These are phyloP conservation scores for Limosa lapponica DNA, from an alignment of 2,797 vertebrate genomes.

Conservation along the genomic window DNA sequence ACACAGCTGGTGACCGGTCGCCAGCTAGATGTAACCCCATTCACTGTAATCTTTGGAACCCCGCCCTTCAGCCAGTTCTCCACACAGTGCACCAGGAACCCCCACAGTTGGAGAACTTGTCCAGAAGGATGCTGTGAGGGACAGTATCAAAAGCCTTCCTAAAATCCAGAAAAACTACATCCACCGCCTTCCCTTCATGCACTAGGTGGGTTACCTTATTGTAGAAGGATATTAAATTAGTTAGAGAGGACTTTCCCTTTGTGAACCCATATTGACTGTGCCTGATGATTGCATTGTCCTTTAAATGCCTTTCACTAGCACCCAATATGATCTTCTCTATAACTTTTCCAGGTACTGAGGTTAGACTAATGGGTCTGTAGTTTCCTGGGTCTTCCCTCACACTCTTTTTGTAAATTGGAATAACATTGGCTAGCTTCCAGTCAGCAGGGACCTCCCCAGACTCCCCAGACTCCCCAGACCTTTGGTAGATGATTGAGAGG, in stretches of 20 bases:
- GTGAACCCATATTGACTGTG: background rate
- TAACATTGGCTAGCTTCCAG: no score
- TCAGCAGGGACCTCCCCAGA: background rate
- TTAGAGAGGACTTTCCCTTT: background rate
- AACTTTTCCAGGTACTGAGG: no score
- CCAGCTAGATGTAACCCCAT: no score
- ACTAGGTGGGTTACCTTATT: no score
- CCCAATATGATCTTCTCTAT: background rate
- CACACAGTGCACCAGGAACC: no score
- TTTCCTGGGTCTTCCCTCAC: background rate
- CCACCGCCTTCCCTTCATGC: background rate
- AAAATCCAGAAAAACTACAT: background rate
- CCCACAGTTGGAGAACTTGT: no score
- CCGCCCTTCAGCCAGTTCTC: no score
- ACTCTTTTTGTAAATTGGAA: background rate
- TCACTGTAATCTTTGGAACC: no score
- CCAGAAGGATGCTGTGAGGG: no score
- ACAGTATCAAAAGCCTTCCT: no score
- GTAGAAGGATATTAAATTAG: background rate
- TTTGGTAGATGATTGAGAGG: background rate
- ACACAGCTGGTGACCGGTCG: no score
- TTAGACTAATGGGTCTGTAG: background rate
- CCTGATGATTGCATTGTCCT: background rate
- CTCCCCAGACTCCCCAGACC: no score
- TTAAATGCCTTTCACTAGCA: background rate